Conservation (phyloP, 35 echinoderm and acorn worm species). For the Diadema setosum region DNA sequence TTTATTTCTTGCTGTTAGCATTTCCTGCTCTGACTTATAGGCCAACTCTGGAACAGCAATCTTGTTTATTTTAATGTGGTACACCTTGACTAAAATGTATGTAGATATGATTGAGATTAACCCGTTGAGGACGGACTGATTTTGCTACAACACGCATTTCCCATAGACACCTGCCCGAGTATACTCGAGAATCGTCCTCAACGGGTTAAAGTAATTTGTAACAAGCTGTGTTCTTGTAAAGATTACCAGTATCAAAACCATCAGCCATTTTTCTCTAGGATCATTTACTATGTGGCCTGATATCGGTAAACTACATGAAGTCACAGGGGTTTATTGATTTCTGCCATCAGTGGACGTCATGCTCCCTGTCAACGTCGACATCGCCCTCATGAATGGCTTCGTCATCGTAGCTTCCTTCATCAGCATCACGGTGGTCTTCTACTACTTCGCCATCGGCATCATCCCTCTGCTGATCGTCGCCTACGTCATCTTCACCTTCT, state of each 20-base stretch:
- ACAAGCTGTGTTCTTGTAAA: neutral
- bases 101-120: neutral
- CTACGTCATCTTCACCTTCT: constrained; percentile 51
- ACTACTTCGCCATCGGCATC: constrained; percentile 41
- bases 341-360: constrained; percentile 91
- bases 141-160: too few species aligned
- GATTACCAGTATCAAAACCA: neutral
- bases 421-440: constrained; percentile 62
- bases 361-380: constrained; percentile 76
- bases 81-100: neutral
- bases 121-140: neutral
- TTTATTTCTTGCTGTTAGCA: too few species aligned
- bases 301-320: neutral
- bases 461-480: constrained; percentile 68
- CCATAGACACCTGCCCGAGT: too few species aligned
- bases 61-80: too few species aligned
- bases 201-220: neutral
- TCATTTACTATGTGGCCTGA: too few species aligned
- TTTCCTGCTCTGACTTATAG: too few species aligned
- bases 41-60: too few species aligned
- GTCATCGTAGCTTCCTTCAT: constrained; percentile 67
- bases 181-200: too few species aligned
- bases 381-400: constrained; percentile 51
- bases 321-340: too few species aligned
- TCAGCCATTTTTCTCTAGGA: neutral